phyloP scores from a whole-genome alignment of 2,888 invertebrate genomes.

The Thecocarcelia acutangulata region DNA sequence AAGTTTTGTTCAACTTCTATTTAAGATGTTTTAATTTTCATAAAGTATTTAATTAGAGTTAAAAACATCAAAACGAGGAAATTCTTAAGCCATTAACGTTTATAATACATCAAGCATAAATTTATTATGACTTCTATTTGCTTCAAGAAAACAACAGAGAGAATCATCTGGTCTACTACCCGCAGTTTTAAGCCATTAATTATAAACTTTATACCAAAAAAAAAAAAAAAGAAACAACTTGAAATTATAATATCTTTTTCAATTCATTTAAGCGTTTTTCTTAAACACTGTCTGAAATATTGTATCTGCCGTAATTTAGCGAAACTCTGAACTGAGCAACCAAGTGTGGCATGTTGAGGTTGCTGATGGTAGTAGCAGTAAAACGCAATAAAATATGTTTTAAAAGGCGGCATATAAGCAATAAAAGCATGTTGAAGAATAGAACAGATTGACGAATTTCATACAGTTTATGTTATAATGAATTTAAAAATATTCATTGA shows the following conservation, averaged over 20 bases:
- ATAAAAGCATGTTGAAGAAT: too few species aligned
- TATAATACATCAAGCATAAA: slow-evolving; percentile 53
- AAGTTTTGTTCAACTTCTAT: slow-evolving; percentile 24
- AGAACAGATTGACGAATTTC: too few species aligned
- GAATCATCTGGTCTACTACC: slow-evolving; percentile 63
- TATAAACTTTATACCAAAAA: slow-evolving; percentile 14
- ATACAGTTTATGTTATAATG: too few species aligned
- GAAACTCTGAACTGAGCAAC: slow-evolving; percentile 38
- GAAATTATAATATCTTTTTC: slow-evolving; percentile 44
- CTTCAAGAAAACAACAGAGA: slow-evolving; percentile 32
- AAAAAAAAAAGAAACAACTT: slow-evolving; percentile 49
- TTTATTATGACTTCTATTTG: slow-evolving; percentile 43
- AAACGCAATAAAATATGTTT: too few species aligned
- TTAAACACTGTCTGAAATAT: slow-evolving; percentile 8
- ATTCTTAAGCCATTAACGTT: background rate
- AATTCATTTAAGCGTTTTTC: slow-evolving; percentile 1
- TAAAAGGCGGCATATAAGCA: too few species aligned
- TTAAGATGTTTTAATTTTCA: background rate
- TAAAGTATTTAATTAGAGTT: slow-evolving; percentile 21
- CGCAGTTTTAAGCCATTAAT: slow-evolving; percentile 64
- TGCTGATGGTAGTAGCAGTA: background rate
- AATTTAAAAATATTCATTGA: too few species aligned
- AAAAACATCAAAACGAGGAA: slow-evolving; percentile 1
- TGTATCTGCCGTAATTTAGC: slow-evolving; percentile 14
- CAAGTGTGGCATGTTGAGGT: slow-evolving; percentile 63